Base-by-base conservation (phyloP, 2,888 invertebrate species). In the Actias luna region DNA sequence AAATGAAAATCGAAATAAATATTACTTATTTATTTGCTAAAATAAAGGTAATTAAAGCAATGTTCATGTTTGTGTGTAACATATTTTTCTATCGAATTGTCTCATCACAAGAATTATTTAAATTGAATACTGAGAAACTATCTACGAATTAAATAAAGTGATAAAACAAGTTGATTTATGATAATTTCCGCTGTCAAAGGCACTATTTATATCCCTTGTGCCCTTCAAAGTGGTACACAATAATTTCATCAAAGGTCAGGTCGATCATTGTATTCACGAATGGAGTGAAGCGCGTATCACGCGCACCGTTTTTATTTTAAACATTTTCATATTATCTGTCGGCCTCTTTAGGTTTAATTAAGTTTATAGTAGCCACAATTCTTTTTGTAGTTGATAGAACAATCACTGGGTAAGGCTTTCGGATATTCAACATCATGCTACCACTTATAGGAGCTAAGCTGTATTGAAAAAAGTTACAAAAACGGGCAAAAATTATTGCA, bases 161-260 rank as follows among this genome's bases (percentile, higher is more conserved):
- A 62, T 62, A 62, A 62, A 57, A 46, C 61, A 39, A 58, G 42
- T 62, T 62, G 61, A 62, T 62, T 62, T 97, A 91, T 84, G 75
- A 71, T 65, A 63, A 22, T 59, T 63, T 63, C 52, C 59, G 42
- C 59, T 62, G 62, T 62, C 62, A 59, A 59, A 63, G 31, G 52
- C 63, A 55, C 59, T 63, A 52, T 59, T 63, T 63, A 59, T 63
- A 55, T 36, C 35, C 39, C 29, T 33, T 59, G 59, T 55, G 63
- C 63, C 63, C 63, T 63, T 63, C 59, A 55, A 63, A 63, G 59
- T 63, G 39, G 59, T 59, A 63, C 58, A 63, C 52, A 59, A 63
- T 63, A 59, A 63, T 59, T 60, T 39, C 59, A 59, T 63, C 55
- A 63, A 63, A 63, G 63, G 59, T 63, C 63, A 63, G 63, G 63